Evolutionary conservation across 2,797 vertebrate genomes (phyloP), one percentile per base, ranked within the genome.

Genomic region (Brachyalestes nurse): DNA sequence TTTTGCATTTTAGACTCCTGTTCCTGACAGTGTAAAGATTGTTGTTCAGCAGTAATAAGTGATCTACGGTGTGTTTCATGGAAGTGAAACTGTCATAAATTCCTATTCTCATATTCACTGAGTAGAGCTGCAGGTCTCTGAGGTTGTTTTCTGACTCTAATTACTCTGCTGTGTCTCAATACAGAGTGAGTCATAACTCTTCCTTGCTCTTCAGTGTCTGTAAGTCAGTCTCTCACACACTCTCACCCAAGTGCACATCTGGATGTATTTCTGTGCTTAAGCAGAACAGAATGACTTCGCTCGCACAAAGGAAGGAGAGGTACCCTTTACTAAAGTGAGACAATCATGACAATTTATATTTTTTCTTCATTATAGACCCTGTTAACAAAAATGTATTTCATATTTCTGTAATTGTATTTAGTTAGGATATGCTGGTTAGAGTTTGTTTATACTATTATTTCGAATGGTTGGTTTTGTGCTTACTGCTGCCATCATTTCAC

Each of bases 251-350:
- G 62, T 28, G 73, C 53, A 84, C 79, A 77, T 78, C 51, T 51
- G 77, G 70, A 79, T 72, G 77, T 51, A 73, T 69, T 79, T 79
- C 23, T 67, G 12, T 55, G 13, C 64, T 80, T 73, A 77, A 53
- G 28, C 55, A 13, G 40, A 61, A 34, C 57, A 78, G 47, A 79
- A 72, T 72, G 85, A 81, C 78, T 82, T 25, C 62, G 58, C 21
- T 49, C 13, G n/a, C n/a, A n/a, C n/a, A n/a, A n/a, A 73, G 83
- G 82, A 16, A 84, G 83, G 80, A 88, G 84, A 79, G 28, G 42
- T 40, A 42, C 38, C 62, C 13, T 40, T 78, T 64, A 62, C 28
- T 51, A 17, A 16, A 65, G 25, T 16, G 17, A 47, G 25, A 34
- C 23, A 25, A 28, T 16, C 67, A 69, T 42, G 21, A 6, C 45